Evolutionary conservation across 2,888 invertebrate genomes (phyloP), one percentile per base, ranked within the genome.

Genomic region (Frankliniella fusca): DNA sequence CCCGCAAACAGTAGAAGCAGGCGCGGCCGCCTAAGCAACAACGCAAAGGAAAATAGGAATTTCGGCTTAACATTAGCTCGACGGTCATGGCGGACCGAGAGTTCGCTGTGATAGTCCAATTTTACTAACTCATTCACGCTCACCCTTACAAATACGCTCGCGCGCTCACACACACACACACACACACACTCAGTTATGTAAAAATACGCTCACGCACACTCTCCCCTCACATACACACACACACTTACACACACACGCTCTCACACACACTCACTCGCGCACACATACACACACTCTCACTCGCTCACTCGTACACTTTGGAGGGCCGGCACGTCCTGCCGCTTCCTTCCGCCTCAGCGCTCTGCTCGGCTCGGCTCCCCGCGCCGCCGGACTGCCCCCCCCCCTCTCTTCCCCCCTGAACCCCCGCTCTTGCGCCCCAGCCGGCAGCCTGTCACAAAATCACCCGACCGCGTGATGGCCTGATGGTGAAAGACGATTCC

Each of bases 401-500:
- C 54, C 54, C 18, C 3, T 9, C 10, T 50, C 50, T 15, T 9
- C 50, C 50, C 50, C 50, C 10, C 50, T 9, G 50, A 50, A 15
- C 50, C 54, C 54, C 54, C 54, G 54, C 54, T 5, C 38, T n/a
- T n/a, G n/a, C 61, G 61, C 15, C 11, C 61, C 61, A 54, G 70
- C 70, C 70, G 70, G 70, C 70, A 54, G 18, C 70, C 70, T 76
- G 70, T 76, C 70, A 76, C 23, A 23, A 76, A 76, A 76, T 76
- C 70, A 76, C 27, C 70, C 70, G 27, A 76, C 23, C 70, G 70
- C 70, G 70, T 76, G 70, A 76, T 76, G 70, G 70, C 70, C 23
- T 76, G 70, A 76, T 76, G 70, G 70, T 76, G 70, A 76, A 76
- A 76, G 70, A 76, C 27, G 70, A 76, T 76, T 76, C 70, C 70